Conservation (phyloP, 2,888 invertebrate genomes). For the Troides aeacus region DNA sequence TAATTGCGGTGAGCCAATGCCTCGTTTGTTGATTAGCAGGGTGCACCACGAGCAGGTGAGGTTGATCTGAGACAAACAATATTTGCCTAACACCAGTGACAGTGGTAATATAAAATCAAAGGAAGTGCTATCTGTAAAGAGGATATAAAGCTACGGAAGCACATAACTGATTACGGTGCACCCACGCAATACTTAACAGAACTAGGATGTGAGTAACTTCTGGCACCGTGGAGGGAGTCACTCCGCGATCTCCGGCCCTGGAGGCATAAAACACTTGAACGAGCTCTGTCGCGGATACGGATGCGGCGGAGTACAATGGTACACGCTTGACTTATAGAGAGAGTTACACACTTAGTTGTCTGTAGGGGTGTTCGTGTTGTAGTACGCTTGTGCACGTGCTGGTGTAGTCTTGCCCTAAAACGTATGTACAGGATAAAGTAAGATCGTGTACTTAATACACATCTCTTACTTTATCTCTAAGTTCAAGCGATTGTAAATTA, state of each 20-base stretch:
- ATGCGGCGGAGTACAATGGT: constrained; percentile 29
- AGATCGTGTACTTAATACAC: neutral
- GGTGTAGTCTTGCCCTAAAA: neutral
- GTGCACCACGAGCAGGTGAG: too few relatives aligned
- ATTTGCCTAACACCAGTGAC: too few relatives aligned
- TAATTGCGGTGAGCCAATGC: too few relatives aligned
- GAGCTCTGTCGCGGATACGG: constrained; percentile 27
- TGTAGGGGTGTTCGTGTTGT: neutral
- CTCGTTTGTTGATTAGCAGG: too few relatives aligned
- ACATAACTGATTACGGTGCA: too few relatives aligned
- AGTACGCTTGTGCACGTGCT: neutral
- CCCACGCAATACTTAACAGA: constrained; percentile 7
- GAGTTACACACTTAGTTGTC: constrained; percentile 6
- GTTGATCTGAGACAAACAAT: too few relatives aligned
- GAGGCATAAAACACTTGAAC: constrained; percentile 33
- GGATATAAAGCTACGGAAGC: too few relatives aligned
- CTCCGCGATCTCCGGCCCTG: constrained; percentile 29
- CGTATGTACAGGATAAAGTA: neutral
- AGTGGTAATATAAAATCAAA: neutral
- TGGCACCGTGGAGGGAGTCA: constrained; percentile 5
- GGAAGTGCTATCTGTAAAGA: too few relatives aligned
- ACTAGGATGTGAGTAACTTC: constrained; percentile 15
- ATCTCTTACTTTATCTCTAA: too few relatives aligned
- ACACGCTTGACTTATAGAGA: constrained; percentile 26
- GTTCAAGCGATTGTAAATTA: too few relatives aligned